Conservation (phyloP, 1,140 invertebrate species). For the Wasmannia auropunctata region DNA sequence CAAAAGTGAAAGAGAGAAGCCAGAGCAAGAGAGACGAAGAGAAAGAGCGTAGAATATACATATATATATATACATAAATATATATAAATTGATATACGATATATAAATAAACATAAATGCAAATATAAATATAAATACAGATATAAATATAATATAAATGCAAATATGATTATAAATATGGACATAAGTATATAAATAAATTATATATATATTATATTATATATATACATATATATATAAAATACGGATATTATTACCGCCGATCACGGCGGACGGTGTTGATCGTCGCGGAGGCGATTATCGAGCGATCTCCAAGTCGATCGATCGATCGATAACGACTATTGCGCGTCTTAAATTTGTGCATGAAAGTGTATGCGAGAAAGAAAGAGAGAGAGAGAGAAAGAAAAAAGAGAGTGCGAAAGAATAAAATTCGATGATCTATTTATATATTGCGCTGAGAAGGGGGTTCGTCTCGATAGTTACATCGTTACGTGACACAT, state of each 20-base stretch:
- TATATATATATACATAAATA: constrained; percentile 62
- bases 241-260: constrained; percentile 65
- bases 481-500: constrained; percentile 75
- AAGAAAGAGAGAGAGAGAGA: constrained; percentile 20
- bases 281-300: constrained; percentile 51
- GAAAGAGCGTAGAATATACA: constrained; percentile 73
- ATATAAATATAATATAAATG: constrained; percentile 68
- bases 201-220: constrained; percentile 76
- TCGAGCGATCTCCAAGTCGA: constrained; percentile 53
- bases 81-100: constrained; percentile 63
- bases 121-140: constrained; percentile 63
- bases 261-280: constrained; percentile 42
- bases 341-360: constrained; percentile 65
- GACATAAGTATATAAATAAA: constrained; percentile 72
- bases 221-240: constrained; percentile 76
- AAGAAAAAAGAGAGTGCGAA: constrained; percentile 10
- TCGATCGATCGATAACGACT: constrained; percentile 64
- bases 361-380: background rate
- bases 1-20: background rate
- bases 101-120: constrained; percentile 62
- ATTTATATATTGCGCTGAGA: constrained; percentile 77
- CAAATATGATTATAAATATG: constrained; percentile 60
- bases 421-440: constrained; percentile 75
- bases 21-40: background rate
- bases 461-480: constrained; percentile 58